Conservation (phyloP, 2,888 invertebrate species). For the Hirtodrosophila alboralis region DNA sequence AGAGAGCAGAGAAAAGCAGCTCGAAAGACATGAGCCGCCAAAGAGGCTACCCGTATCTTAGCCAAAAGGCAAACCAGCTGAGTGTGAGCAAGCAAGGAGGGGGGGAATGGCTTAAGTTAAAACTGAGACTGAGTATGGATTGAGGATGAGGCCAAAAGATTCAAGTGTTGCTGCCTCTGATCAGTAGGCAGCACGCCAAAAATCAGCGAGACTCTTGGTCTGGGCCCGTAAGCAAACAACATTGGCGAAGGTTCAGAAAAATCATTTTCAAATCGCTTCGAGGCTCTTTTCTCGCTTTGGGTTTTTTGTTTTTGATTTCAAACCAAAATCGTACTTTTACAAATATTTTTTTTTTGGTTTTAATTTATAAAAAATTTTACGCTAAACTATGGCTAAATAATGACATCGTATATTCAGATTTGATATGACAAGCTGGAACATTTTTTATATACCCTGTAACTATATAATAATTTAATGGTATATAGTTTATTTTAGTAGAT, state of each 20-base stretch:
- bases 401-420: conserved; percentile 15
- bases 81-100: background rate
- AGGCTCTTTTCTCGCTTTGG: conserved; percentile 26
- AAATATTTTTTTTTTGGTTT: conserved; percentile 20
- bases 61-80: conserved; percentile 3
- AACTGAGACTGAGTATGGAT: too few species aligned
- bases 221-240: conserved; percentile 39
- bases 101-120: too few species aligned
- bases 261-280: conserved; percentile 22
- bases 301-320: conserved; percentile 16
- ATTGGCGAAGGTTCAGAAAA: conserved; percentile 70
- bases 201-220: conserved; percentile 54
- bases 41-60: conserved; percentile 6
- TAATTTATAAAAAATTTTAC: conserved; percentile 42
- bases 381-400: conserved; percentile 61
- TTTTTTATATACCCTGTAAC: too few species aligned
- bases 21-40: conserved; percentile 39
- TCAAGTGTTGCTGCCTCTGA: conserved; percentile 9
- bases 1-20: conserved; percentile 58
- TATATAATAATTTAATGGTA: too few species aligned
- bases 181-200: conserved; percentile 51
- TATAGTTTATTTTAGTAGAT: too few species aligned
- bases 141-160: conserved; percentile 6
- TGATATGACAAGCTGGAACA: too few species aligned
- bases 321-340: conserved; percentile 4